Evolutionary conservation across 2,888 invertebrate genomes (phyloP).

Genomic region (Tholera decimalis): DNA sequence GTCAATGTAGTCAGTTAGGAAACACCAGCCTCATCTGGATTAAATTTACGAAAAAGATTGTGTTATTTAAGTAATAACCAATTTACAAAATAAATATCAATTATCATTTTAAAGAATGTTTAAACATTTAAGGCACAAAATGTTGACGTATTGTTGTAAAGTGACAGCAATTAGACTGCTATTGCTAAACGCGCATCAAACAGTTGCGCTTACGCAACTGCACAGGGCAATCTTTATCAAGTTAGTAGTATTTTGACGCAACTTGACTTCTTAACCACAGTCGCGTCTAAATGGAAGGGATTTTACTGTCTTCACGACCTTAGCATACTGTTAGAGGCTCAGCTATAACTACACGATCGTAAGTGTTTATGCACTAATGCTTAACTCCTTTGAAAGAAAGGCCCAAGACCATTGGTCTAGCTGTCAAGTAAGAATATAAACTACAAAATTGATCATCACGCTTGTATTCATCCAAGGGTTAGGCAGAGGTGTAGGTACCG

Average conservation of each 20-base stretch:
- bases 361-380: not conserved
- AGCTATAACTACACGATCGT: not conserved
- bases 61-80: no score
- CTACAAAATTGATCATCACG: no score
- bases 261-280: slow-evolving; percentile 20
- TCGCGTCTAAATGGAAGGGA: slow-evolving; percentile 31
- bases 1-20: no score
- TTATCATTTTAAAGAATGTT: no score
- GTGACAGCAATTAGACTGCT: slow-evolving; percentile 13
- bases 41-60: no score
- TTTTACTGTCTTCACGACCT: slow-evolving; percentile 26
- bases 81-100: no score
- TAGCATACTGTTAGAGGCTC: not conserved
- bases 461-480: no score
- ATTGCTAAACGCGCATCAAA: slow-evolving; percentile 44
- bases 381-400: not conserved
- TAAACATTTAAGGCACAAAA: not conserved
- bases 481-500: no score
- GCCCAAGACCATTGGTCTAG: not conserved
- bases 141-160: slow-evolving; percentile 21
- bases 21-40: no score
- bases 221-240: slow-evolving; percentile 15
- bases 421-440: no score
- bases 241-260: slow-evolving; percentile 19
- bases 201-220: slow-evolving; percentile 32